Evolutionary conservation across 2,797 vertebrate genomes (phyloP).

Genomic region (Gymnothorax javanicus): DNA sequence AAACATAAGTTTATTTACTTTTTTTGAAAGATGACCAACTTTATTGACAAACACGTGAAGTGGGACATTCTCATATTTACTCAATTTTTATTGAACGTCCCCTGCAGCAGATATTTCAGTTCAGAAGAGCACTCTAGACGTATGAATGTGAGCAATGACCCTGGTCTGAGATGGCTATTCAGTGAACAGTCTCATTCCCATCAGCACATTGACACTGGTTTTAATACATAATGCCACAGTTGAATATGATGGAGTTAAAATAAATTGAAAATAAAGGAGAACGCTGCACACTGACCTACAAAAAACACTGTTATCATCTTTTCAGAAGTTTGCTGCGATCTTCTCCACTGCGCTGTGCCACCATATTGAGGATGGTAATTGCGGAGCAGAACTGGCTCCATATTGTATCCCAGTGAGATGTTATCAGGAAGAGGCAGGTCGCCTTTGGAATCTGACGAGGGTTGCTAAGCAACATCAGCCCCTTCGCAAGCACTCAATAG

Average conservation of each 20-base stretch:
- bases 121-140: background rate
- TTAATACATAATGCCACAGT: background rate
- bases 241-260: background rate
- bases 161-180: too few species aligned
- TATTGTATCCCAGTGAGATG: background rate
- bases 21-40: too few species aligned
- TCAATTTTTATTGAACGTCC: background rate
- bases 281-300: background rate
- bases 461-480: constrained; percentile 2
- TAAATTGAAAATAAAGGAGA: background rate
- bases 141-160: background rate
- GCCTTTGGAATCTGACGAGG: background rate
- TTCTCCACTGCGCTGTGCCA: background rate
- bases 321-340: background rate
- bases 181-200: background rate
- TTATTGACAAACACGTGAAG: too few species aligned
- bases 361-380: background rate
- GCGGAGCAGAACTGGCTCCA: background rate
- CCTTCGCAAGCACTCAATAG: background rate
- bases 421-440: background rate
- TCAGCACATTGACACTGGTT: background rate
- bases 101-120: background rate
- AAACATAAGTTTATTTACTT: too few species aligned
- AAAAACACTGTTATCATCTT: background rate
- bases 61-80: too few species aligned